These are phyloP conservation scores for Nowickia ferox DNA, from an alignment of 2,888 invertebrate genomes.

Conservation along the genomic window DNA sequence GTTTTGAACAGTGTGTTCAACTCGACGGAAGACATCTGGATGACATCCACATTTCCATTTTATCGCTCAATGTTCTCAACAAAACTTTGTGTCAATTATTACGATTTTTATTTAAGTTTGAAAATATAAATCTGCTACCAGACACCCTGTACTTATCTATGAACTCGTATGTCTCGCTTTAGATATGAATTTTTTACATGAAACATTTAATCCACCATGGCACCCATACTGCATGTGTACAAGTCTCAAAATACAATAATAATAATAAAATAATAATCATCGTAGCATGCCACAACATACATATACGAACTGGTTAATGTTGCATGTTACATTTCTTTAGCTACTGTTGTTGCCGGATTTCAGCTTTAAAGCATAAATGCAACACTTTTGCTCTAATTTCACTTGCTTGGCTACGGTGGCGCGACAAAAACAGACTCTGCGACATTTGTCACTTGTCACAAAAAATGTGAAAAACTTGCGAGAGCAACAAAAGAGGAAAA, in stretches of 20 bases:
- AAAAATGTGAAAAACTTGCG: slow-evolving; percentile 31
- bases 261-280: slow-evolving; percentile 17
- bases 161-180: slow-evolving; percentile 5
- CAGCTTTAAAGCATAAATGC: slow-evolving; percentile 23
- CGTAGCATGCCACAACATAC: slow-evolving; percentile 24
- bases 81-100: too few species aligned
- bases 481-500: neutral
- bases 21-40: too few species aligned
- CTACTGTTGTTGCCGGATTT: slow-evolving; percentile 65
- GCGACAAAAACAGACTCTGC: slow-evolving; percentile 65
- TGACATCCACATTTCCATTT: too few species aligned
- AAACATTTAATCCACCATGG: slow-evolving; percentile 27
- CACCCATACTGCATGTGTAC: neutral
- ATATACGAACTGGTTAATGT: slow-evolving; percentile 53
- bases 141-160: neutral
- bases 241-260: neutral
- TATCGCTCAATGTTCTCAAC: too few species aligned
- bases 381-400: slow-evolving; percentile 69
- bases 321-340: slow-evolving; percentile 59
- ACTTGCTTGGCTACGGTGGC: slow-evolving; percentile 66
- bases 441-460: slow-evolving; percentile 70
- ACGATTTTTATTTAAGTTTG: too few species aligned
- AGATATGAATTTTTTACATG: slow-evolving; percentile 43
- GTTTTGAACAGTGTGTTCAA: too few species aligned
- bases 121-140: too few species aligned